Conservation (phyloP, 1,140 invertebrate species). For the Lutraria rhynchaena region DNA sequence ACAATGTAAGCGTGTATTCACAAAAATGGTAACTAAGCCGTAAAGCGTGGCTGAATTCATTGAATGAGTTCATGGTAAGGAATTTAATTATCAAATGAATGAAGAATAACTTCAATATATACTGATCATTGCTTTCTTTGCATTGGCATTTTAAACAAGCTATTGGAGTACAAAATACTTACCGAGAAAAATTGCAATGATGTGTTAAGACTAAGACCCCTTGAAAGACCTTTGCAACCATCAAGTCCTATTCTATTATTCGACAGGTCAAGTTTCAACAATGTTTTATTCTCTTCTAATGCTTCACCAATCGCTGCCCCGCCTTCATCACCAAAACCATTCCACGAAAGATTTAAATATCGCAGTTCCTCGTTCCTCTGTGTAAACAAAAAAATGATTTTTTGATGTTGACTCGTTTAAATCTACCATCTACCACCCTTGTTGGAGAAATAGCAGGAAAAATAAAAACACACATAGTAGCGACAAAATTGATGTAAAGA, state of each 20-base stretch:
- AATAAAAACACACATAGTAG: too few relatives aligned
- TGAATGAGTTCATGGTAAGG: background rate
- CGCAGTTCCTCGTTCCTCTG: constrained; percentile 49
- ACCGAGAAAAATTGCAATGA: constrained; percentile 33
- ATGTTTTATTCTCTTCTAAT: constrained; percentile 33
- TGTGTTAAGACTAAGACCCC: constrained; percentile 31
- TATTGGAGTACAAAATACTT: too few relatives aligned
- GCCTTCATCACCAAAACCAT: constrained; percentile 57
- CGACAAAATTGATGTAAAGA: too few relatives aligned
- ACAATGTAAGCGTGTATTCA: background rate
- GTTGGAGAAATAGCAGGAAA: too few relatives aligned
- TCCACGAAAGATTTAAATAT: constrained; percentile 54
- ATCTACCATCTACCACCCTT: background rate
- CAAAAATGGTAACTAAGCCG: background rate
- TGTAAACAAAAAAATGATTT: background rate
- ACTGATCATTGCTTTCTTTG: too few relatives aligned
- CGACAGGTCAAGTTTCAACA: constrained; percentile 40
- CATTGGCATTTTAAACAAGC: too few relatives aligned
- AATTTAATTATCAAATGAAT: too few relatives aligned
- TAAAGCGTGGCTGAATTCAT: background rate
- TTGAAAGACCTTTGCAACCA: constrained; percentile 42
- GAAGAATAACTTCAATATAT: too few relatives aligned
- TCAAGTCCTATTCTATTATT: constrained; percentile 54
- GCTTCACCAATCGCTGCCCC: constrained; percentile 22
- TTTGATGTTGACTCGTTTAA: background rate